A percentile compares a stretch with the other conserved stretches of the same genome.
Conservation (phyloP, 2,797 vertebrate species). For the Geotrypetes seraphini region DNA sequence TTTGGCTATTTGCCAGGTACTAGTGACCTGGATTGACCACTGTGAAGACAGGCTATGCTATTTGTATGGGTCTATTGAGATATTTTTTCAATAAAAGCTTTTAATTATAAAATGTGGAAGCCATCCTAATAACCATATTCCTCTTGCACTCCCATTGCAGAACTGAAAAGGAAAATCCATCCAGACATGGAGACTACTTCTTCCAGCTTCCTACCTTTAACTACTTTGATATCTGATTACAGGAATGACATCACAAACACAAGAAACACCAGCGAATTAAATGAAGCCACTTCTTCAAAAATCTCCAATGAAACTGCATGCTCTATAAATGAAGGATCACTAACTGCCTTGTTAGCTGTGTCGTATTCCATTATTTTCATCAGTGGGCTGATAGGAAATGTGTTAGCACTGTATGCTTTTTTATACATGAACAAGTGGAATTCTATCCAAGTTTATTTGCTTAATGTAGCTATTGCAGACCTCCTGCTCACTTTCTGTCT, state of each 20-base stretch:
- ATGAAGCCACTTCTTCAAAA: conserved; percentile 13
- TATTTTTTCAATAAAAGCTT: too few species aligned
- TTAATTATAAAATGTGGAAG: too few species aligned
- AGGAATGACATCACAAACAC: too few species aligned
- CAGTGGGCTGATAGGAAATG: conserved; percentile 69
- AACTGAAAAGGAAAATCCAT: conserved; percentile 11
- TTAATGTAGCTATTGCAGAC: conserved; percentile 77
- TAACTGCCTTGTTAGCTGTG: conserved; percentile 50
- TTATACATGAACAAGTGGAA: conserved; percentile 71
- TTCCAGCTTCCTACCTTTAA: conserved; percentile 3
- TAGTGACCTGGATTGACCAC: too few species aligned
- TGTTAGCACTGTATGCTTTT: conserved; percentile 77
- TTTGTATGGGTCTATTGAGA: too few species aligned
- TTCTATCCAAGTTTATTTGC: conserved; percentile 79
- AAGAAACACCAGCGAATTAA: conserved; percentile 9
- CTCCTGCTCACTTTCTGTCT: conserved; percentile 76
- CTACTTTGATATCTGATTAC: not conserved
- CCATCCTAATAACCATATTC: too few species aligned
- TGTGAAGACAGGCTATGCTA: too few species aligned
- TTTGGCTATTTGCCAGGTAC: too few species aligned
- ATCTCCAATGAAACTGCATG: conserved; percentile 30
- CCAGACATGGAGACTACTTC: conserved; percentile 27
- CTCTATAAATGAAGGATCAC: conserved; percentile 26
- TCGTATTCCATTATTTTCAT: conserved; percentile 73
- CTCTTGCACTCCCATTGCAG: conserved; percentile 18